Evolutionary conservation across 1,140 invertebrate species (phyloP).

Genomic region (Hylaeus anthracinus): DNA sequence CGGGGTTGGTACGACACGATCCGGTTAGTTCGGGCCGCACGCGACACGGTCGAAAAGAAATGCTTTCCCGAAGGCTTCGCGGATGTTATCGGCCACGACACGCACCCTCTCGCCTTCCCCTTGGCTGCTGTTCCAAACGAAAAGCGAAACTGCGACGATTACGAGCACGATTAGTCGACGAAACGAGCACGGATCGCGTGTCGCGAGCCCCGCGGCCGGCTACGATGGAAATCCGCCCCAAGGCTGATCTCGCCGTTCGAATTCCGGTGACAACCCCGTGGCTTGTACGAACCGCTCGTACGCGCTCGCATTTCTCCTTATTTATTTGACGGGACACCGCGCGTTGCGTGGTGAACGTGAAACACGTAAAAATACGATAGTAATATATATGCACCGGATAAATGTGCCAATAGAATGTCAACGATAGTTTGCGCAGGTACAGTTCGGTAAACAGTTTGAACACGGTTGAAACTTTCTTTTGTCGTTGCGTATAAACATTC

Average conservation of each 20-base stretch:
- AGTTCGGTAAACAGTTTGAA: too few species aligned
- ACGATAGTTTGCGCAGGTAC: too few species aligned
- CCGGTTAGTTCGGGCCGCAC: not conserved
- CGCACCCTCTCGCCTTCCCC: not conserved
- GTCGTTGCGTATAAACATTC: too few species aligned
- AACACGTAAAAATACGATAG: not conserved
- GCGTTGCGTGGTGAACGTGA: not conserved
- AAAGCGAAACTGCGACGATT: conserved; percentile 64
- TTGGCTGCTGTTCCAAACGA: not conserved
- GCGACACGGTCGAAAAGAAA: not conserved
- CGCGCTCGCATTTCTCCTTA: not conserved
- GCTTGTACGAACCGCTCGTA: not conserved
- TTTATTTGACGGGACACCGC: not conserved
- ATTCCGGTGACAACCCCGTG: conserved; percentile 22
- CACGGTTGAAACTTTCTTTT: too few species aligned
- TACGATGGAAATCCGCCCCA: conserved; percentile 25
- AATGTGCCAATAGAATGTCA: not conserved
- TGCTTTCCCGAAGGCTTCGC: not conserved
- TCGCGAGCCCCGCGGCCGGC: conserved; percentile 6
- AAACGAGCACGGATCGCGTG: conserved; percentile 62
- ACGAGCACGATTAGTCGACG: conserved; percentile 63
- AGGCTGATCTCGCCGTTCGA: conserved; percentile 27
- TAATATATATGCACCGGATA: not conserved
- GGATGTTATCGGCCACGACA: conserved; percentile 6
- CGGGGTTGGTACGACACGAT: not conserved